Conservation (phyloP, 1,140 invertebrate genomes). For the Pachypeltis micranthus region DNA sequence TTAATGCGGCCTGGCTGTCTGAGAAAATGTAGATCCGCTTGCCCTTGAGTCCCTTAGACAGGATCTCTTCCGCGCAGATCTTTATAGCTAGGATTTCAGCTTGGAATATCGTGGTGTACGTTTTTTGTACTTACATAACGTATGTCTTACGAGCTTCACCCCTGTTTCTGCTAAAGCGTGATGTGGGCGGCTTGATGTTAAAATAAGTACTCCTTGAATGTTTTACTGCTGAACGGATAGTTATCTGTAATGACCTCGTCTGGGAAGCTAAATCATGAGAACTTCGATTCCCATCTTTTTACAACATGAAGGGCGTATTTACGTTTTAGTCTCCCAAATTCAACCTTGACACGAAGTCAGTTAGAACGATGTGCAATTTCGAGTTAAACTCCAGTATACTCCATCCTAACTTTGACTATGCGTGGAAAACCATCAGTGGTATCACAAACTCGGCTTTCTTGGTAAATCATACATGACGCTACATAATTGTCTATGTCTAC, state of each 20-base stretch:
- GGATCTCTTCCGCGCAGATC: no score
- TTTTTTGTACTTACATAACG: no score
- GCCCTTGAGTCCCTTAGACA: no score
- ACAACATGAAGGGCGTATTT: neutral
- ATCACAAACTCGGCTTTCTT: slow-evolving; percentile 27
- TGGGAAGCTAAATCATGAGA: neutral
- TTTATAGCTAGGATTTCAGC: no score
- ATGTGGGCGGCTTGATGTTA: neutral
- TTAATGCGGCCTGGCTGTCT: no score
- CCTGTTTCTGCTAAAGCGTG: no score
- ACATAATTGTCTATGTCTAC: no score
- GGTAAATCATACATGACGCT: no score
- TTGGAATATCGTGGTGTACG: no score
- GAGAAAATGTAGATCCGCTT: no score
- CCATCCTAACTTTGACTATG: slow-evolving; percentile 8
- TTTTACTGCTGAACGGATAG: neutral
- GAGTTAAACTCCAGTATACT: slow-evolving; percentile 21
- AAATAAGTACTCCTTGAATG: neutral
- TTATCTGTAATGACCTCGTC: neutral
- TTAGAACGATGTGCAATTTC: slow-evolving; percentile 18
- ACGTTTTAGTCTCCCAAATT: neutral
- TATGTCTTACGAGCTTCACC: no score
- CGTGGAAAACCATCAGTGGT: slow-evolving; percentile 24
- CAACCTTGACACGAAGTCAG: slow-evolving; percentile 24
- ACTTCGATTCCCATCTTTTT: neutral